A percentile compares a stretch with the other conserved stretches of the same genome.
phyloP scores from a whole-genome alignment of 2,888 invertebrate species.

The Blera fallax region DNA sequence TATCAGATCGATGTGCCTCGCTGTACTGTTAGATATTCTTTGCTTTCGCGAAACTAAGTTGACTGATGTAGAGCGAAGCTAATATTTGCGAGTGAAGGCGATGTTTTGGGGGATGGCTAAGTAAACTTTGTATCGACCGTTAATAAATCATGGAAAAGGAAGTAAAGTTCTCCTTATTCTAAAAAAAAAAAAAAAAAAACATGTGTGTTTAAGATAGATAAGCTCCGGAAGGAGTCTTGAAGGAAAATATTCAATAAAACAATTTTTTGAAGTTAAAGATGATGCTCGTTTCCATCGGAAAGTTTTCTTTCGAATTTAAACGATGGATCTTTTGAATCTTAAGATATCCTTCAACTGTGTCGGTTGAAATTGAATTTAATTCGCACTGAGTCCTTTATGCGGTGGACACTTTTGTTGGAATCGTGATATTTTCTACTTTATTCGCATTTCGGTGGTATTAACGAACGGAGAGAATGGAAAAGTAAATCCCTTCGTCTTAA shows the following conservation, averaged over 20 bases:
- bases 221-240: not conserved
- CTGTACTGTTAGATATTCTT: not conserved
- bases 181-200: not conserved
- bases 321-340: not conserved
- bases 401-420: not conserved
- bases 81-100: constrained; percentile 6
- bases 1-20: constrained; percentile 20
- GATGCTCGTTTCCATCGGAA: not conserved
- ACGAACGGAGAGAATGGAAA: too few species aligned
- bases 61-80: constrained; percentile 31
- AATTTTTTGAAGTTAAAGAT: not conserved
- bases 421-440: too few species aligned
- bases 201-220: constrained; percentile 6
- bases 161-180: not conserved
- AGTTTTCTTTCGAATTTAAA: not conserved
- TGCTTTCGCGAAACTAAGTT: not conserved
- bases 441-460: too few species aligned
- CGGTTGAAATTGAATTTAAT: constrained; percentile 1
- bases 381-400: not conserved
- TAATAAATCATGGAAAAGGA: constrained; percentile 53
- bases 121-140: constrained; percentile 39
- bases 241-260: not conserved
- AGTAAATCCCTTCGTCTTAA: too few species aligned
- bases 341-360: not conserved
- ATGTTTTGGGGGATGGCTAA: constrained; percentile 5